Base-by-base conservation (phyloP, 1,140 invertebrate genomes). In the Leptonema lineaticorne region DNA sequence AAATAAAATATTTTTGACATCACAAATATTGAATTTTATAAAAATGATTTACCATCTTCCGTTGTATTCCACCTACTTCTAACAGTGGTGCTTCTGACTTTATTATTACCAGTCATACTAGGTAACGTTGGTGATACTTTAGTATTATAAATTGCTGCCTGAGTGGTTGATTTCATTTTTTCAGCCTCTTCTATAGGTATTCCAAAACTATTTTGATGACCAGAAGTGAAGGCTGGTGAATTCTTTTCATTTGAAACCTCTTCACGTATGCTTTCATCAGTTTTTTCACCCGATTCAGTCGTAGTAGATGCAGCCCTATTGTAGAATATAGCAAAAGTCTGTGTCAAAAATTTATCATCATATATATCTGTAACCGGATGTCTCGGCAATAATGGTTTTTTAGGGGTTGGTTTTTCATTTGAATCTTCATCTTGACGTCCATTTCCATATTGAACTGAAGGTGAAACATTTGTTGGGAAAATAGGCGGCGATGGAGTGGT, bases 141-240 rank as follows among this genome's bases (percentile, higher is more conserved):
- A 0, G 84, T 84, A 65, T 84, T 78, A 45, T 84, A 83, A 11
- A 80, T 70, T 24, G 82, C 78, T 45, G 80, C 79, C 67, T 82
- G 81, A 1, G 82, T 83, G 33, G 82, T 76, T 28, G 82, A 78
- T 75, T 81, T 76, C 79, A 84, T 75, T 68, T 76, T 80, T 64
- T 81, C 80, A 46, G 84, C 83, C 69, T 86, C 84, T 73, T 86
- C 85, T 24, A 86, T 83, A 63, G 84, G 84, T 37, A 86, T 80
- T 33, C 84, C 85, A 68, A 86, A 86, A 45, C 84, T 78, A 69
- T 86, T 86, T 69, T 85, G 85, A 76, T 86, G 85, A 9, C 85
- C 85, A 16, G 85, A 86, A 11, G 84, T 85, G 68, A 86, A 86
- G 28, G 48, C 30, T n/a, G 67, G 69, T 24, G 29, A 20, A 29